Evolutionary conservation across 2,888 invertebrate genomes (phyloP).

Genomic region (Tholera decimalis): DNA sequence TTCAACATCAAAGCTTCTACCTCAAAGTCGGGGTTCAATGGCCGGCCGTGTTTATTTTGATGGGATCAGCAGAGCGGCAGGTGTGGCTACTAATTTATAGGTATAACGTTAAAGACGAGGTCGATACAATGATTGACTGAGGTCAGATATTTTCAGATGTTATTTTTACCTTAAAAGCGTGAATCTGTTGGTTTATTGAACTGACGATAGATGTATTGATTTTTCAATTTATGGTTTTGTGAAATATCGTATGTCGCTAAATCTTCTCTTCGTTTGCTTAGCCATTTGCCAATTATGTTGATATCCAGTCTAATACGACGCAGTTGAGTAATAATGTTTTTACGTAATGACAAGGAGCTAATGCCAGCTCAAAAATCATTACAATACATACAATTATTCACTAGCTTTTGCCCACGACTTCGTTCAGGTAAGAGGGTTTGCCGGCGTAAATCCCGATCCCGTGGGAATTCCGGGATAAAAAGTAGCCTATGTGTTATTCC

Average conservation of each 20-base stretch:
- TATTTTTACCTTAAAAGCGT: conserved; percentile 9
- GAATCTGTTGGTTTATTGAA: conserved; percentile 4
- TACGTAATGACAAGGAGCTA: too few species aligned
- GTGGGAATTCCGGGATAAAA: too few species aligned
- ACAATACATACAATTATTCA: too few species aligned
- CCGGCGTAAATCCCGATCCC: too few species aligned
- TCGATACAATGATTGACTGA: conserved; percentile 40
- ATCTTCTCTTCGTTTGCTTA: too few species aligned
- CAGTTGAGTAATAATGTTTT: too few species aligned
- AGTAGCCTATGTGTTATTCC: too few species aligned
- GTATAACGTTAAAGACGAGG: conserved; percentile 42
- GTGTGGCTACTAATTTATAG: conserved; percentile 33
- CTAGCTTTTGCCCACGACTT: too few species aligned
- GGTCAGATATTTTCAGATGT: conserved; percentile 29
- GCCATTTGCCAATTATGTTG: too few species aligned
- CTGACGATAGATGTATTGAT: conserved; percentile 8
- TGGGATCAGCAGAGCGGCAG: conserved; percentile 39
- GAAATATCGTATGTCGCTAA: neutral
- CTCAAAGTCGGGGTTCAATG: conserved; percentile 46
- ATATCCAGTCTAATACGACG: too few species aligned
- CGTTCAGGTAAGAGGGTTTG: too few species aligned
- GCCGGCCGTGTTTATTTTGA: conserved; percentile 54
- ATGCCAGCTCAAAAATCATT: too few species aligned
- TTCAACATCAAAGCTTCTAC: conserved; percentile 42
- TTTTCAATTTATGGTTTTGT: neutral